Evolutionary conservation across 2,113 vertebrate species (phyloP).

Genomic region (Lamprologus tigripictilis): DNA sequence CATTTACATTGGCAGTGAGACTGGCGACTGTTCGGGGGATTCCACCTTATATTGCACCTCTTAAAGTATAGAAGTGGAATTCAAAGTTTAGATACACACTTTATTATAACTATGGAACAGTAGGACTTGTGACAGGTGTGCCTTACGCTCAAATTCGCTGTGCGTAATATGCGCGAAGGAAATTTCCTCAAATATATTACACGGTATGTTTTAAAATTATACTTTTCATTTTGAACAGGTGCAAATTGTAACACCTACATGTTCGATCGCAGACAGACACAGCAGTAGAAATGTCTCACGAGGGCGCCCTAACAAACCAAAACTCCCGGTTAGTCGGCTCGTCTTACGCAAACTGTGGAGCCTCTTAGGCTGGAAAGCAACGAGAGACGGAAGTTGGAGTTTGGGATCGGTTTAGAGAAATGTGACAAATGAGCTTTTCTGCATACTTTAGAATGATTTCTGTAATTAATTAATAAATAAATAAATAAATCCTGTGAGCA

Average conservation of each 20-base stretch:
- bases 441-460: not conserved
- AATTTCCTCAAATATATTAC: not conserved
- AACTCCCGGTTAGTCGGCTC: not conserved
- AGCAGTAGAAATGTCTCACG: constrained; percentile 25
- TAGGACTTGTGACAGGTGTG: not conserved
- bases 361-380: not conserved
- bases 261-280: not conserved
- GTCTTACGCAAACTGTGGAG: not conserved
- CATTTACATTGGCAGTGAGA: not conserved
- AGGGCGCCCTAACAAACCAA: constrained; percentile 58
- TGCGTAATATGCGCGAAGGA: not conserved
- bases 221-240: not conserved
- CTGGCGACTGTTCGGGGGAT: not conserved
- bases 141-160: not conserved
- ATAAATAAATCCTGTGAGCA: not conserved
- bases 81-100: not conserved
- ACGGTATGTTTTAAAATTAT: not conserved
- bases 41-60: not conserved
- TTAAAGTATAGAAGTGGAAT: not conserved
- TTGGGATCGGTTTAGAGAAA: not conserved
- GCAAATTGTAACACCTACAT: not conserved
- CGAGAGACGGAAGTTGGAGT: not conserved
- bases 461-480: not conserved
- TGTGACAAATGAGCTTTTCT: not conserved
- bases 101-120: not conserved